These are phyloP conservation scores for Linyphia triangularis DNA, from an alignment of 2,888 invertebrate genomes.

Conservation along the genomic window DNA sequence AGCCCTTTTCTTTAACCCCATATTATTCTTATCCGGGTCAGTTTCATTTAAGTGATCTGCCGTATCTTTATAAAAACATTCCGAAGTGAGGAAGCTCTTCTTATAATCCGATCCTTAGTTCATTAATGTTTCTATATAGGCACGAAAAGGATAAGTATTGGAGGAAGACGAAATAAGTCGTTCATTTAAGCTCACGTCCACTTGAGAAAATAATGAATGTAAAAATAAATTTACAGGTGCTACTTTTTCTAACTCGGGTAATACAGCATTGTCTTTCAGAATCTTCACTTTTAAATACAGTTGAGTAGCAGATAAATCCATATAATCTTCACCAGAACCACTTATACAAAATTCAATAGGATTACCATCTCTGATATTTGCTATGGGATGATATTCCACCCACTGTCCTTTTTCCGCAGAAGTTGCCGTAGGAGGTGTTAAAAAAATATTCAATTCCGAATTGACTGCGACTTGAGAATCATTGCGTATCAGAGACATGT, in stretches of 20 bases:
- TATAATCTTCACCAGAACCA: slow-evolving; percentile 40
- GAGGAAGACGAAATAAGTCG: neutral
- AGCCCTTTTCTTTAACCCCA: slow-evolving; percentile 20
- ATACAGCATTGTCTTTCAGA: neutral
- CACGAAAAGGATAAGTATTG: slow-evolving; percentile 26
- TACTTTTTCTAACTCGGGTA: neutral
- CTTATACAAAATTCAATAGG: slow-evolving; percentile 52
- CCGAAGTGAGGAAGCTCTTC: neutral
- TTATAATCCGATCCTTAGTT: slow-evolving; percentile 33
- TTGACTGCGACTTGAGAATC: slow-evolving; percentile 20
- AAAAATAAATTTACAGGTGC: slow-evolving; percentile 46
- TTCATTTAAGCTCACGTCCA: slow-evolving; percentile 53
- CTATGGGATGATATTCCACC: slow-evolving; percentile 46
- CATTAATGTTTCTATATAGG: slow-evolving; percentile 40
- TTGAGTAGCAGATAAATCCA: slow-evolving; percentile 6
- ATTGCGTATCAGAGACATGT: neutral
- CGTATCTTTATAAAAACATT: slow-evolving; percentile 26
- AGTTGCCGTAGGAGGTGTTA: neutral
- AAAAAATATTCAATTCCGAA: slow-evolving; percentile 43
- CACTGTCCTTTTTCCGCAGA: slow-evolving; percentile 33
- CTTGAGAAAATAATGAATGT: slow-evolving; percentile 48
- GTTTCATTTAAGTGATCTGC: neutral
- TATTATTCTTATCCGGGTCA: neutral
- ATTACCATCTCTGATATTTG: slow-evolving; percentile 28
- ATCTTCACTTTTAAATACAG: slow-evolving; percentile 55